Evolutionary conservation across 2,888 invertebrate species (phyloP), one percentile per base, ranked within the genome.

Genomic region (Eupithecia pulchellata): DNA sequence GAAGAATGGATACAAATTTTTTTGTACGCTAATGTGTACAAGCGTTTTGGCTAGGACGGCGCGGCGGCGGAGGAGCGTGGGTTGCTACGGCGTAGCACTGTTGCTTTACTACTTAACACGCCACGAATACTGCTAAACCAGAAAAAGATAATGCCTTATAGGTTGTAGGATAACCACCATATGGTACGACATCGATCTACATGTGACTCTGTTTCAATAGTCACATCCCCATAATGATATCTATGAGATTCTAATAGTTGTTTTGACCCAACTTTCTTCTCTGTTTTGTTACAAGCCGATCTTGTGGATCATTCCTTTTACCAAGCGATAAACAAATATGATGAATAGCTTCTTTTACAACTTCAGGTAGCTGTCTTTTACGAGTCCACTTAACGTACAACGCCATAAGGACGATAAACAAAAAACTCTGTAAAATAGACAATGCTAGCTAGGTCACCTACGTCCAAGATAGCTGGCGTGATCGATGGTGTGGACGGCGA

Each of bases 51-150:
- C 17, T 39, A 39, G 8, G 39, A 39, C 2, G 11, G 39, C 39
- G 39, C 11, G n/a, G n/a, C n/a, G n/a, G n/a, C n/a, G n/a, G n/a
- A n/a, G n/a, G n/a, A 39, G 39, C 39, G 32, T 32, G 32, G 11
- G 5, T 57, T 57, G 3, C 27, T 27, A 55, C 55, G 27, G 55
- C 55, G 25, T 55, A 55, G 14, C 29, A 29, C 57, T 57, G 17
- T n/a, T 52, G 52, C 27, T 52, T n/a, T 42, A n/a, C n/a, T n/a
- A n/a, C 42, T 2, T n/a, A 6, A n/a, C 42, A 42, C n/a, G 42
- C 42, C n/a, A 42, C n/a, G 42, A n/a, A 42, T 42, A 42, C 9
- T n/a, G n/a, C 42, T 42, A 42, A 42, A n/a, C n/a, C n/a, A 42
- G 8, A 4, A 2, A 42, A 42, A 5, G 17, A 17, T 39, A 39